Conservation (phyloP, 2,113 vertebrate genomes). For the Phaethon lepturus region DNA sequence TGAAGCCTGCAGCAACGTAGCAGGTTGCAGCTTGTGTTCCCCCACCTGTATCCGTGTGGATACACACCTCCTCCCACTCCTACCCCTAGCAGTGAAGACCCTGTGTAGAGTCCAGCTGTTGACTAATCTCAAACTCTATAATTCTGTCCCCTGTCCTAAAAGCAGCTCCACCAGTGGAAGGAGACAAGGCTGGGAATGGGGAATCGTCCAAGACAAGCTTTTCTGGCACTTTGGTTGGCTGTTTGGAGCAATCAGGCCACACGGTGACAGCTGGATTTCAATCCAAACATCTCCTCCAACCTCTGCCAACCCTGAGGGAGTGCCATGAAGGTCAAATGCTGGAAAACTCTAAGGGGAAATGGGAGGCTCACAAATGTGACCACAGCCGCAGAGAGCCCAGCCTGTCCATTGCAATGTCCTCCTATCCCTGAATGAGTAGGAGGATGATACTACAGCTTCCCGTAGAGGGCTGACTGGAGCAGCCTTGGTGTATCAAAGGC, state of each 20-base stretch:
- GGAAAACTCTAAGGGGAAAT: neutral
- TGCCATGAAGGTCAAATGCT: neutral
- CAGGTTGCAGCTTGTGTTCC: neutral
- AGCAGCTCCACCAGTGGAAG: neutral
- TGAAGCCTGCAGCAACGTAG: neutral
- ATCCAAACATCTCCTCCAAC: neutral
- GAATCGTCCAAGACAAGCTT: neutral
- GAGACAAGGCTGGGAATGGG: neutral
- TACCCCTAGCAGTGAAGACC: neutral
- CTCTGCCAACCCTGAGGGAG: neutral
- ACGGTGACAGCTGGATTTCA: neutral
- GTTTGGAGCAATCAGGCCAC: neutral
- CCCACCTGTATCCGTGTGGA: fast-evolving
- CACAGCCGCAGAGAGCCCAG: neutral
- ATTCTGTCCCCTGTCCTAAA: neutral
- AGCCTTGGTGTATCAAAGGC: neutral
- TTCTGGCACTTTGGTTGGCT: neutral
- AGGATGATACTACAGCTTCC: neutral
- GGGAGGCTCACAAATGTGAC: neutral
- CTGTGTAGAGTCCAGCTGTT: neutral
- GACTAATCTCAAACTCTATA: neutral
- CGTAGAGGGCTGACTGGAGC: neutral
- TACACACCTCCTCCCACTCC: neutral
- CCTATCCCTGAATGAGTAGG: neutral
- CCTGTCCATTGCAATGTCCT: neutral